A percentile compares a stretch with the other conserved stretches of the same genome.
These are phyloP conservation scores for Regulus satrapa DNA, from an alignment of 2,113 vertebrate genomes.

Conservation along the genomic window DNA sequence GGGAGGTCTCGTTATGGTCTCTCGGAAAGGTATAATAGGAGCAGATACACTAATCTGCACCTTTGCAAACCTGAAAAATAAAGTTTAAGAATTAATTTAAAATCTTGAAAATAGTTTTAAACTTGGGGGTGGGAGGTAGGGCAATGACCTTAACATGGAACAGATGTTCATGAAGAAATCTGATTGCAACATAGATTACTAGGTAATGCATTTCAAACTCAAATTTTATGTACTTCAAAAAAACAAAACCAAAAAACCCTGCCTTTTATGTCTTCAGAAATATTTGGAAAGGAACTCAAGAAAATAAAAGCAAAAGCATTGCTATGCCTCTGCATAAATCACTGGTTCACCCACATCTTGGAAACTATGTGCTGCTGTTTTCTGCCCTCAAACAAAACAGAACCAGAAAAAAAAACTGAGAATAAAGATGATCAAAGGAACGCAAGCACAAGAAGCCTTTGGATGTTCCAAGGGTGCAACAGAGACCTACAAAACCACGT, in stretches of 20 bases:
- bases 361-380: neutral
- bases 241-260: neutral
- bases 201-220: neutral
- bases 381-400: neutral
- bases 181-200: neutral
- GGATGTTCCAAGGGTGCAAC: neutral
- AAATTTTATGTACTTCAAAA: neutral
- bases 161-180: neutral
- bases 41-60: slow-evolving; percentile 88
- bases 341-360: neutral
- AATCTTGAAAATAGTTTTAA: neutral
- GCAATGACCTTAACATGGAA: neutral
- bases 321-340: neutral
- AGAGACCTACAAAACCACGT: neutral
- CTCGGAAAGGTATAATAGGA: slow-evolving; percentile 94
- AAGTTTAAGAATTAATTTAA: neutral
- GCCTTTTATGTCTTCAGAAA: neutral
- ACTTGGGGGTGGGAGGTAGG: neutral
- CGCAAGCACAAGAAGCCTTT: neutral
- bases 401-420: neutral
- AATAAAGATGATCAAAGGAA: neutral
- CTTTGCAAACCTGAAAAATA: slow-evolving; percentile 88
- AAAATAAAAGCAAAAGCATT: neutral
- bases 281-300: neutral
- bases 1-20: slow-evolving; percentile 91